Base-by-base conservation (phyloP, 2,113 vertebrate genomes). In the Sardina pilchardus region DNA sequence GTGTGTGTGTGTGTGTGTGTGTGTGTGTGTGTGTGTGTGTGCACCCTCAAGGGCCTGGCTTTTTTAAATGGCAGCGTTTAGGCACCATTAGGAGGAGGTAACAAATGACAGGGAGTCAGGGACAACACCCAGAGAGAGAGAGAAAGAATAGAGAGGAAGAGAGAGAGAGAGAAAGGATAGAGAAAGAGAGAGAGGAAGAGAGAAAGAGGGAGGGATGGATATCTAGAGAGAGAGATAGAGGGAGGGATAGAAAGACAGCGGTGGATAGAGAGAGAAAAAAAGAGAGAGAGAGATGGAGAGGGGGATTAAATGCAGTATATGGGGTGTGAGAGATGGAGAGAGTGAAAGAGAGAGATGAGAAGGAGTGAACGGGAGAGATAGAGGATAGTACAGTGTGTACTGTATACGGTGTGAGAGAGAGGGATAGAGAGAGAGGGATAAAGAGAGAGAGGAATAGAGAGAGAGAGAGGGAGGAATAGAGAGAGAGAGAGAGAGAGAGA, bases 1-100 rank as follows among this genome's bases (percentile, higher is more conserved):
- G 71, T 78, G 63, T 71, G 63, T 71, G 63, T 71, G 63, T 30
- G 26, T 30, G 24, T 71, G 24, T 71, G n/a, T 71, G 63, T 71
- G 63, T 56, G 53, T 56, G 53, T 56, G 8, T 16, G 53, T 56
- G 53, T 56, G 53, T 56, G 53, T 56, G 53, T 56, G 53, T 17
- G 19, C 21, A 19, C 21, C 44, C 53, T 59, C 19, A 19, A 59
- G 82, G 56, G 36, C 53, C 14, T 16, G 30, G 71, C 30, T 16
- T 39, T 10, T 71, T 17, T 36, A 78, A 78, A 78, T 78, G 10
- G 34, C 71, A 78, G 30, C 30, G 14, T 78, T 71, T 39, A 78
- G 26, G 71, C 71, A 78, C 71, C 53, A 39, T 30, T 34, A 34
- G 10, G 71, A 17, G 71, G 26, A 36, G 71, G 14, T 30, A 30